Evolutionary conservation across 2,797 vertebrate genomes (phyloP), one percentile per base, ranked within the genome.

Genomic region (Phalloptychus januarius): DNA sequence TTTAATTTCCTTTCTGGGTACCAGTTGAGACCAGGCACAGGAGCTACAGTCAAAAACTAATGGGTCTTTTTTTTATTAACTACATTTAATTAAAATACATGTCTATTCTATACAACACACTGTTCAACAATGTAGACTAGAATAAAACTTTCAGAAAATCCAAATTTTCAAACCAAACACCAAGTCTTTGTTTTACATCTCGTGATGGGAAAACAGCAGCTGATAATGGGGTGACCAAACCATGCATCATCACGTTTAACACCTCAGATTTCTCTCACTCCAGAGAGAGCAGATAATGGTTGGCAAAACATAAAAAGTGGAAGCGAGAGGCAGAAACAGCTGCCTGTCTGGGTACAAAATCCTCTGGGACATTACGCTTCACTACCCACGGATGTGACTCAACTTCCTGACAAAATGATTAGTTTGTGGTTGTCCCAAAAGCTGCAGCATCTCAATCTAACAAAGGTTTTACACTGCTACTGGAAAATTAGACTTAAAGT

Each of bases 291-390:
- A 58, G n/a, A 23, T 67, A 72, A 18, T 42, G 50, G 52, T 54
- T 65, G 72, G 61, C 76, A 84, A 78, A 77, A 44, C 40, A 79
- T 63, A 75, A 70, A 83, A 89, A 74, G 69, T 56, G 74, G 56
- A 82, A 85, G 58, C 79, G 84, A 90, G 67, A 63, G 89, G 90
- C 87, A 86, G 87, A 92, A 88, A 87, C 94, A 95, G 94, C 93
- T 94, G 94, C 83, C 82, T 78, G 81, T 71, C 54, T 52, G n/a
- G 18, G 72, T n/a, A 72, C 45, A 83, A 82, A 74, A 4, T 73
- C 88, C 85, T 88, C 8, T 42, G 91, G 90, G 90, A 85, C 23
- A 18, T n/a, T 72, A 77, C 23, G 88, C 79, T 92, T 90, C 74
- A 71, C 61, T 84, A 86, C 74, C 75, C 58, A 7, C 44, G 8